Conservation (phyloP, 2,888 invertebrate species). For the Pyrochroa serraticornis region DNA sequence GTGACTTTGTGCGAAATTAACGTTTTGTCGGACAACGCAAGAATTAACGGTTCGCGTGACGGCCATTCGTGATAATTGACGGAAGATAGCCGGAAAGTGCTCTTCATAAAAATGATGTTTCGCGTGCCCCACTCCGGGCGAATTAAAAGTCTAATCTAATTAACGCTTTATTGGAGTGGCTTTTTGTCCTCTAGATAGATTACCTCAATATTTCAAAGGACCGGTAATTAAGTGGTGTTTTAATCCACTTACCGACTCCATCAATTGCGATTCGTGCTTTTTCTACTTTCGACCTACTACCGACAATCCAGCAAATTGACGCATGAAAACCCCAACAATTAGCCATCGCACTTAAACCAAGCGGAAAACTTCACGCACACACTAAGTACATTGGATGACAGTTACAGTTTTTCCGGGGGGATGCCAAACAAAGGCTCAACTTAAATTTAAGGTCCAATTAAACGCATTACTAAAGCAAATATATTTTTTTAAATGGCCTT, state of each 20-base stretch:
- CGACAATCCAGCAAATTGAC: too few relatives aligned
- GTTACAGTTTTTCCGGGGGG: too few relatives aligned
- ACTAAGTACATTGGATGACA: too few relatives aligned
- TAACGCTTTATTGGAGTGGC: slow-evolving; percentile 52
- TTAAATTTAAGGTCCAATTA: too few relatives aligned
- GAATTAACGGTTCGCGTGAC: slow-evolving; percentile 49
- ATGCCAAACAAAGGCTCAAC: too few relatives aligned
- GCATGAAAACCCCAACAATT: too few relatives aligned
- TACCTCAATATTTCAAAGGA: slow-evolving; percentile 42
- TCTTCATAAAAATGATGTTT: slow-evolving; percentile 48
- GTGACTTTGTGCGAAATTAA: slow-evolving; percentile 50
- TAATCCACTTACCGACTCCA: slow-evolving; percentile 33
- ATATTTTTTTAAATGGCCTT: too few relatives aligned
- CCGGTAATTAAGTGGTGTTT: slow-evolving; percentile 44
- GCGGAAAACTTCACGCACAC: too few relatives aligned
- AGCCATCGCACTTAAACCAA: too few relatives aligned
- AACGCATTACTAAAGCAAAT: too few relatives aligned
- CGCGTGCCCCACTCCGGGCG: slow-evolving; percentile 38
- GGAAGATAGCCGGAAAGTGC: slow-evolving; percentile 44
- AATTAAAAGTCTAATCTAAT: slow-evolving; percentile 51
- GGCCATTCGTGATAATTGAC: slow-evolving; percentile 40
- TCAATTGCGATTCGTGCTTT: slow-evolving; percentile 28
- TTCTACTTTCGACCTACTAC: background rate
- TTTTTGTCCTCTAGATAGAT: slow-evolving; percentile 43
- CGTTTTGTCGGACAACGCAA: slow-evolving; percentile 55